Conservation (phyloP, 2,113 vertebrate species). For the Procavia capensis region DNA sequence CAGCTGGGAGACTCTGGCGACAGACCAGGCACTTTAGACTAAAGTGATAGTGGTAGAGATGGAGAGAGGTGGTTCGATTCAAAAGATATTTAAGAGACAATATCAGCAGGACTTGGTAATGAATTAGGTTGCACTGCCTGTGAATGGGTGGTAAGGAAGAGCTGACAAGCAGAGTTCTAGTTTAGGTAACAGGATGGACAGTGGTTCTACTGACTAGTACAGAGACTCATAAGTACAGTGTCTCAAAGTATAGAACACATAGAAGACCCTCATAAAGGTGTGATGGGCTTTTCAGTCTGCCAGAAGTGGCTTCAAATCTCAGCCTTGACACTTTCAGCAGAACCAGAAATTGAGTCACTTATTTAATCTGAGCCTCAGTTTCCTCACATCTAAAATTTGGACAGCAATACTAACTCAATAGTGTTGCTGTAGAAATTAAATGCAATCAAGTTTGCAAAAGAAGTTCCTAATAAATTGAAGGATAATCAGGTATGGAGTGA, state of each 20-base stretch:
- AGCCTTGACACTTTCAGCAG: not conserved
- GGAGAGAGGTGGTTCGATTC: no score
- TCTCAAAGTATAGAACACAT: not conserved
- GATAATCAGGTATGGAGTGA: not conserved
- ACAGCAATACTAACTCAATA: not conserved
- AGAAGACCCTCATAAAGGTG: not conserved
- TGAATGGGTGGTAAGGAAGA: not conserved
- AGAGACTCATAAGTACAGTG: not conserved
- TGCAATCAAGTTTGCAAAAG: conserved; percentile 29
- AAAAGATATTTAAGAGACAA: no score
- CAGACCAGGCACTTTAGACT: not conserved
- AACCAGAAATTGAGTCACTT: not conserved
- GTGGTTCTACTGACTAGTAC: not conserved
- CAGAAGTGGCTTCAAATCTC: not conserved
- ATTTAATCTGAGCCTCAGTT: not conserved
- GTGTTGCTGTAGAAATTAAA: not conserved
- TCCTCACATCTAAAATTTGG: not conserved
- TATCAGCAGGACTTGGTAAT: no score
- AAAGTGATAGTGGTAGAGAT: not conserved
- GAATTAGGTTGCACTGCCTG: not conserved
- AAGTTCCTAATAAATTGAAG: not conserved
- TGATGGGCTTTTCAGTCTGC: not conserved
- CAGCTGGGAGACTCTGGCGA: not conserved
- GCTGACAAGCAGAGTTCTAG: not conserved
- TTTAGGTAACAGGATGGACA: not conserved